A percentile compares a stretch with the other conserved stretches of the same genome.
phyloP scores from a whole-genome alignment of 1,140 invertebrate species.

The Thaumetopoea pityocampa region DNA sequence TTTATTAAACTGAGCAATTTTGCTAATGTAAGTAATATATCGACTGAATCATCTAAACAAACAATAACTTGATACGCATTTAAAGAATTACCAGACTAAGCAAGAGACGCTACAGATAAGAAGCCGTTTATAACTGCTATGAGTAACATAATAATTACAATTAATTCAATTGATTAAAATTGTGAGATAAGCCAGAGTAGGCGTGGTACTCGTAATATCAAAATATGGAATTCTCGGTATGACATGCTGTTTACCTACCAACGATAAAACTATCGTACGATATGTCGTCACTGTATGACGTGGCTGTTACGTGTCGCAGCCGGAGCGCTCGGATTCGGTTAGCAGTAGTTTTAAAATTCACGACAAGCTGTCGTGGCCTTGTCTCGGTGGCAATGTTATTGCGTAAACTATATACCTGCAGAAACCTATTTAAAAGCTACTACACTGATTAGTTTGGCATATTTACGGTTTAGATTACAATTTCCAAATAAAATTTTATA shows the following conservation, averaged over 20 bases:
- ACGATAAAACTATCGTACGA: conserved; percentile 54
- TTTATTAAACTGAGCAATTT: no score
- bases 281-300: conserved; percentile 53
- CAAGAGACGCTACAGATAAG: conserved; percentile 17
- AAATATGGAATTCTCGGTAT: conserved; percentile 16
- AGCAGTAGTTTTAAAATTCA: conserved; percentile 21
- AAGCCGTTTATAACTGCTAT: conserved; percentile 19
- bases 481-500: no score
- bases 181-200: conserved; percentile 19
- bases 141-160: conserved; percentile 21
- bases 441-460: no score
- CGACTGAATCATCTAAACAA: no score
- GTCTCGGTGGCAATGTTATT: conserved; percentile 5
- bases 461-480: no score
- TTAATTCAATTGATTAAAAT: conserved; percentile 4
- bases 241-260: conserved; percentile 6
- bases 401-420: conserved; percentile 9
- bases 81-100: no score
- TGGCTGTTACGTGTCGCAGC: conserved; percentile 33
- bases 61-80: no score
- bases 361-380: conserved; percentile 10
- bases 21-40: no score
- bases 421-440: conserved; percentile 1
- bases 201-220: conserved; percentile 28
- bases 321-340: conserved; percentile 2